Percentiles rank a stretch among this genome's conserved stretches.
phyloP scores from a whole-genome alignment of 2,888 invertebrate species.

The Trilocha varians region DNA sequence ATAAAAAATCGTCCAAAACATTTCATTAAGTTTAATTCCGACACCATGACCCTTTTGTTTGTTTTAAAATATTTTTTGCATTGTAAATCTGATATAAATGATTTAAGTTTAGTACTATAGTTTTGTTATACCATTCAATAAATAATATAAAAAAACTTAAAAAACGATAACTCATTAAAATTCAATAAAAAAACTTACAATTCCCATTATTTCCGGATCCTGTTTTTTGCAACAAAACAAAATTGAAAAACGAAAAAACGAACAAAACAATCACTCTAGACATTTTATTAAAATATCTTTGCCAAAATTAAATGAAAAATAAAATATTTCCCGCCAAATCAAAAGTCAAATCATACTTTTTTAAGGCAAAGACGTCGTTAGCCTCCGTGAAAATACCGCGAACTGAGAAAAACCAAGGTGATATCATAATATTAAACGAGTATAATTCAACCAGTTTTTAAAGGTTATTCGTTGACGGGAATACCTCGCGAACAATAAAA shows the following conservation, averaged over 20 bases:
- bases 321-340: conserved; percentile 18
- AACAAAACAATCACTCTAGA: conserved; percentile 26
- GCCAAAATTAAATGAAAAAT: not conserved
- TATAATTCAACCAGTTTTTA: conserved; percentile 15
- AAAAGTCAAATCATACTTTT: conserved; percentile 9
- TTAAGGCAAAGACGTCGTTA: conserved; percentile 15
- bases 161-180: not conserved
- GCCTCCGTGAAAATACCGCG: conserved; percentile 15
- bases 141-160: not conserved
- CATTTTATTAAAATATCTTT: conserved; percentile 20
- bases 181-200: conserved; percentile 31
- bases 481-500: conserved; percentile 4
- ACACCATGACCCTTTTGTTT: no score
- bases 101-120: no score
- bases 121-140: no score
- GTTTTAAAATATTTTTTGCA: no score
- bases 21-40: no score
- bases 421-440: conserved; percentile 3
- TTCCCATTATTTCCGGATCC: conserved; percentile 53
- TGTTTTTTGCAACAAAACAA: conserved; percentile 37
- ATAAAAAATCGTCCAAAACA: no score
- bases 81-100: no score
- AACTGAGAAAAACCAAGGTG: conserved; percentile 17
- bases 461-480: conserved; percentile 11
- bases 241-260: conserved; percentile 30